These are phyloP conservation scores for Cotesia glomerata DNA, from an alignment of 1,140 invertebrate species.

Conservation along the genomic window DNA sequence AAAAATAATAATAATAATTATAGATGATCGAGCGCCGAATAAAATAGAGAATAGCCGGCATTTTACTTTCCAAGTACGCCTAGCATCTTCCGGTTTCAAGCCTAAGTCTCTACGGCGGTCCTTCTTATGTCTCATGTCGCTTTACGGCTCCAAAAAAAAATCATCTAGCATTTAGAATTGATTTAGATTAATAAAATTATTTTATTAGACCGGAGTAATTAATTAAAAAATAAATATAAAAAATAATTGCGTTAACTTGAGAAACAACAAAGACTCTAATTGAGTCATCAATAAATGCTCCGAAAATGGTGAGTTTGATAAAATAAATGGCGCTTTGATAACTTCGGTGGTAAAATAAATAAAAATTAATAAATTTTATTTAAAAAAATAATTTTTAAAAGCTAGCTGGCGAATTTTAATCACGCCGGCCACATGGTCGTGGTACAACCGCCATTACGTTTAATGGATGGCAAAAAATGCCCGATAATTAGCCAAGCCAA, in stretches of 20 bases:
- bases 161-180: too few relatives aligned
- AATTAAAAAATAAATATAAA: background rate
- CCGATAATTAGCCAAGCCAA: slow-evolving; percentile 1
- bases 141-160: background rate
- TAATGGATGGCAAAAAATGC: slow-evolving; percentile 5
- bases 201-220: background rate
- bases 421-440: slow-evolving; percentile 41
- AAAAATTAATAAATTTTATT: too few relatives aligned
- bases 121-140: background rate
- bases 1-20: background rate
- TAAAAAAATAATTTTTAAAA: background rate
- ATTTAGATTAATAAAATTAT: background rate
- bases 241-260: too few relatives aligned
- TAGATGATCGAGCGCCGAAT: background rate
- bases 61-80: slow-evolving; percentile 23
- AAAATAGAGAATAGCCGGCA: slow-evolving; percentile 8
- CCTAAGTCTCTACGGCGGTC: background rate
- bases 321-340: too few relatives aligned
- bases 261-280: too few relatives aligned
- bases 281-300: too few relatives aligned
- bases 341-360: too few relatives aligned
- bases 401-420: background rate
- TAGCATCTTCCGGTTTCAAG: slow-evolving; percentile 18
- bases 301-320: too few relatives aligned
- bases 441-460: slow-evolving; percentile 50